These are phyloP conservation scores for Bos indicus DNA, from an alignment of 2,113 vertebrate species.

Conservation along the genomic window DNA sequence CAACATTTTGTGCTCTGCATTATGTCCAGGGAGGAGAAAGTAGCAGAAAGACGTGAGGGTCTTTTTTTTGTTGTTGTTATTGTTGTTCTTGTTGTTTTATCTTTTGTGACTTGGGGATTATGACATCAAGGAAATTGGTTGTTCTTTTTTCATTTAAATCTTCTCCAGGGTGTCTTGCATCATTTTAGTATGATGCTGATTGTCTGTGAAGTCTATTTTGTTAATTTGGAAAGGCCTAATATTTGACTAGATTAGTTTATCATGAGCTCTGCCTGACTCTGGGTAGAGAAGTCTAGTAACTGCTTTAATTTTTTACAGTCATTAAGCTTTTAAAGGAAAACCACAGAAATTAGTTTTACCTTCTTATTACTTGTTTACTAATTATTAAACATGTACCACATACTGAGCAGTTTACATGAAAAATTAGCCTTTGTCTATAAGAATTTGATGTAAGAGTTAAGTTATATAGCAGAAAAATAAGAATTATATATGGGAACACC, in stretches of 20 bases:
- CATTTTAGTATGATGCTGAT: conserved; percentile 29
- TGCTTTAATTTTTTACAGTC: conserved; percentile 44
- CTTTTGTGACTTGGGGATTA: background rate
- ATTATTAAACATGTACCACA: conserved; percentile 43
- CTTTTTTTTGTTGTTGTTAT: too few relatives aligned
- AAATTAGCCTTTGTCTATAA: conserved; percentile 39
- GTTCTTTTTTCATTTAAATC: conserved; percentile 48
- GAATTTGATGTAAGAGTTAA: conserved; percentile 1
- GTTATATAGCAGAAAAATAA: background rate
- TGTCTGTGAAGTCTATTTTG: conserved; percentile 21
- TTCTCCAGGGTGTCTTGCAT: conserved; percentile 32
- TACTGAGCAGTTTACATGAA: conserved; percentile 48
- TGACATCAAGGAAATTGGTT: conserved; percentile 11
- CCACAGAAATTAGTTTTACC: conserved; percentile 34
- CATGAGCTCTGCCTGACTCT: conserved; percentile 12
- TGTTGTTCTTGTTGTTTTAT: background rate
- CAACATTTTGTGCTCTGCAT: background rate
- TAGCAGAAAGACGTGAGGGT: background rate
- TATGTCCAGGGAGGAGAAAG: background rate
- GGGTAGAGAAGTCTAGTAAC: conserved; percentile 24
- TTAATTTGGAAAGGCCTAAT: conserved; percentile 41
- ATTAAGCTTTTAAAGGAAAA: conserved; percentile 67
- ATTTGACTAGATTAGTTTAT: conserved; percentile 46
- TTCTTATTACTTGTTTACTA: conserved; percentile 45
- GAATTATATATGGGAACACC: background rate